Base-by-base conservation (phyloP, 2,797 vertebrate genomes). In the Oryzias dopingdopingensis region DNA sequence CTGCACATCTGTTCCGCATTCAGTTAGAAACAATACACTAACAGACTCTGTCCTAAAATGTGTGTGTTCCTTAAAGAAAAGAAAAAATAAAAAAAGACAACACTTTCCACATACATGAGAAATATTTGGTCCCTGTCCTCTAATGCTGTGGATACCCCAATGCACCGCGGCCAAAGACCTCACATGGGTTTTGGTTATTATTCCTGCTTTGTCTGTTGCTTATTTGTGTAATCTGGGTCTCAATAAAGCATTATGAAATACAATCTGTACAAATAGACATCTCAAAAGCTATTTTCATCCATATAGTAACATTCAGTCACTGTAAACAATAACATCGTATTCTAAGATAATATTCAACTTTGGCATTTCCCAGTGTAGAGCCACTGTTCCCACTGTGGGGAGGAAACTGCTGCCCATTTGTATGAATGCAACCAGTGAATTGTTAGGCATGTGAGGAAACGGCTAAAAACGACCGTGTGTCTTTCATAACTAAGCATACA, bases 271-370 rank as follows among this genome's bases (percentile, higher is more conserved):
- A 92, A 92, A 93, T 81, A 92, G 84, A 92, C 91, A 89, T 86
- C 77, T 86, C 79, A 70, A 81, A 89, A 84, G 82, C 84, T 88
- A 91, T 90, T 84, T 88, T 88, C 79, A 85, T 88, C 82, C 77
- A 77, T 83, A 88, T 70, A 84, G 88, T 89, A 87, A 90, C 88
- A 90, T 89, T 89, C 84, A 83, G 87, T 84, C 87, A 88, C 86
- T 92, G 92, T 93, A 92, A 93, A 93, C 90, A 92, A 91, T 90
- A 91, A 89, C 88, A 87, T 89, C 88, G 85, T 88, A 87, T 88
- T 87, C 74, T 70, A 88, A 79, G 72, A 90, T 82, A 81, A 89
- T 84, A 77, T 84, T 88, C 81, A 71, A 85, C 86, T 91, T 91
- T 89, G 83, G 86, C 86, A 89, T 90, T 89, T 86, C 87, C 83